Conservation (phyloP, 2,888 invertebrate genomes). For the Agonopterix alstromeriana region DNA sequence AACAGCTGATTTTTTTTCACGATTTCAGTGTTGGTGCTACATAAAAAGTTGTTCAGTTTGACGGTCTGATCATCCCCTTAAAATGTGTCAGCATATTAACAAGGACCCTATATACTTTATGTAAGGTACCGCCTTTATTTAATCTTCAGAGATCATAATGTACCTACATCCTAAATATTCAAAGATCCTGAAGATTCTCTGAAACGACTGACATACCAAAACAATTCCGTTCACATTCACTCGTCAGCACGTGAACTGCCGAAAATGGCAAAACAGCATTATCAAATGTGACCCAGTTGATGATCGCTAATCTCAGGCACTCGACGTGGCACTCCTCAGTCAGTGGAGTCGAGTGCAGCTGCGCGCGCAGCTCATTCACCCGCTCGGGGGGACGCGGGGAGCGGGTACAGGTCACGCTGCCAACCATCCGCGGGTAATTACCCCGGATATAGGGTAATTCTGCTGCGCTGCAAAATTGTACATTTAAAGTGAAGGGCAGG, state of each 20-base stretch:
- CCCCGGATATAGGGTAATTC: slow-evolving; percentile 8
- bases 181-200: too few species aligned
- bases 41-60: too few species aligned
- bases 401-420: slow-evolving; percentile 4
- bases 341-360: slow-evolving; percentile 19
- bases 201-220: too few species aligned
- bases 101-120: too few species aligned
- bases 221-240: not conserved
- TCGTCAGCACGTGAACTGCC: not conserved
- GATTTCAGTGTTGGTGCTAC: too few species aligned
- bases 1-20: too few species aligned
- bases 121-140: too few species aligned
- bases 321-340: slow-evolving; percentile 12
- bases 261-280: slow-evolving; percentile 3
- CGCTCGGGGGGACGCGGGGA: slow-evolving; percentile 14
- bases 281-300: slow-evolving; percentile 41
- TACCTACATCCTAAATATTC: too few species aligned
- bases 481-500: slow-evolving; percentile 43
- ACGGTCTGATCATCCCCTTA: too few species aligned
- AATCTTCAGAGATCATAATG: too few species aligned
- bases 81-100: too few species aligned
- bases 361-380: slow-evolving; percentile 67
- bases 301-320: not conserved
- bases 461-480: slow-evolving; percentile 8
- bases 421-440: slow-evolving; percentile 1